Evolutionary conservation across 2,888 invertebrate genomes (phyloP).

Genomic region (Caenorhabditis panamensis): DNA sequence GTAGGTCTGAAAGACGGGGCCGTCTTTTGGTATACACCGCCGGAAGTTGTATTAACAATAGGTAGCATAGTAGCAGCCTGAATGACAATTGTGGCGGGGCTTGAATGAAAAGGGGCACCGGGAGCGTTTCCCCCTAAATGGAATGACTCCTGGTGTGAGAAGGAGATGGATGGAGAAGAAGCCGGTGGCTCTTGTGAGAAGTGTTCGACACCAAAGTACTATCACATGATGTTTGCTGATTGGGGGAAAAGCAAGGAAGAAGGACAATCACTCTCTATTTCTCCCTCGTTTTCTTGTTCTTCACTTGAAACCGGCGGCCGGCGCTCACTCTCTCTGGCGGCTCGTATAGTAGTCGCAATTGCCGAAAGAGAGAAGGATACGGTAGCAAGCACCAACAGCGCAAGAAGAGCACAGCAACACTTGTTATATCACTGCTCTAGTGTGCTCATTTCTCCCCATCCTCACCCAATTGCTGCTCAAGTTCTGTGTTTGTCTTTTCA

Average conservation of each 20-base stretch:
- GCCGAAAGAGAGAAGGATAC: constrained; percentile 62
- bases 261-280: too few species aligned
- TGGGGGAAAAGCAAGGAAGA: background rate
- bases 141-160: constrained; percentile 25
- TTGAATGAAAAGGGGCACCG: constrained; percentile 23
- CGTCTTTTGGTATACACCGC: constrained; percentile 55
- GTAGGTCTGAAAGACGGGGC: constrained; percentile 30
- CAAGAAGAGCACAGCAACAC: constrained; percentile 41
- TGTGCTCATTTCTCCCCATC: constrained; percentile 53
- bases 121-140: constrained; percentile 26
- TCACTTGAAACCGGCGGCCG: constrained; percentile 47
- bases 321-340: background rate
- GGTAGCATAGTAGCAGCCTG: constrained; percentile 36
- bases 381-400: constrained; percentile 55
- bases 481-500: constrained; percentile 58
- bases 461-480: background rate
- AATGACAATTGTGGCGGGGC: constrained; percentile 38
- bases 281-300: constrained; percentile 28
- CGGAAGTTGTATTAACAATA: constrained; percentile 62
- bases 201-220: constrained; percentile 25
- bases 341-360: constrained; percentile 58
- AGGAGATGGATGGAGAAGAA: too few species aligned
- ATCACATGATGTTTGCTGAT: constrained; percentile 55
- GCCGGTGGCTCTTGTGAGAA: background rate
- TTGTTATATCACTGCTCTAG: constrained; percentile 61